Evolutionary conservation across 2,113 vertebrate species (phyloP), one percentile per base, ranked within the genome.

Genomic region (Anarrhichthys ocellatus): DNA sequence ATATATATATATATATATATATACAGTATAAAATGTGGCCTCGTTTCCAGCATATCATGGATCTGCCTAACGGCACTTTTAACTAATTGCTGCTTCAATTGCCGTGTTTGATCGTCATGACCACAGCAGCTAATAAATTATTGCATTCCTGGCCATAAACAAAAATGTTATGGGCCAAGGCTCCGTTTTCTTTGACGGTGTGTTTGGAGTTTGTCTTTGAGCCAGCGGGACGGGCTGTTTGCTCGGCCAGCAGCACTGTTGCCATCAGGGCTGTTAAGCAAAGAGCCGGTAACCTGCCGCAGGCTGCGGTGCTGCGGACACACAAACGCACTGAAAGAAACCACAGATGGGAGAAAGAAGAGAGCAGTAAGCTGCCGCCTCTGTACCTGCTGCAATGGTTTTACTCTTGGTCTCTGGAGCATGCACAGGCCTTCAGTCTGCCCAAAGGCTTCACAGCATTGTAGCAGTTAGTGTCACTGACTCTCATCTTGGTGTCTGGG

Each of bases 151-250:
- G 34, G 2, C 15, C 29, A 20, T 73, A 73, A 64, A 42, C 14
- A 48, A 34, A 24, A 63, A 67, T 3, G 38, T 80, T 38, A 38
- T 38, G 6, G 36, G 1, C 36, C 36, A 38, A 38, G 36, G 13
- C 2, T 15, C 11, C 13, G 4, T 46, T 4, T 46, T 46, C 4
- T 46, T 46, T 46, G 40, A 52, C 48, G 44, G 20, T 84, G 58
- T 66, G 13, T 80, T 64, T 34, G 3, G 38, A 64, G 63, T 63
- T 65, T 80, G 46, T 70, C 69, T 85, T 46, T 81, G 54, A 83
- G 80, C 34, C 70, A 70, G 62, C 13, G 9, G 15, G 40, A 64
- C 50, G 40, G 34, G 29, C 56, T 54, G 22, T 27, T 58, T 73
- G 61, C 50, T 79, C 29, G 36, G 27, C 36, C 66, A 69, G 70